Evolutionary conservation across 2,113 vertebrate genomes (phyloP), one percentile per base, ranked within the genome.

Genomic region (Cryptotis parvus): DNA sequence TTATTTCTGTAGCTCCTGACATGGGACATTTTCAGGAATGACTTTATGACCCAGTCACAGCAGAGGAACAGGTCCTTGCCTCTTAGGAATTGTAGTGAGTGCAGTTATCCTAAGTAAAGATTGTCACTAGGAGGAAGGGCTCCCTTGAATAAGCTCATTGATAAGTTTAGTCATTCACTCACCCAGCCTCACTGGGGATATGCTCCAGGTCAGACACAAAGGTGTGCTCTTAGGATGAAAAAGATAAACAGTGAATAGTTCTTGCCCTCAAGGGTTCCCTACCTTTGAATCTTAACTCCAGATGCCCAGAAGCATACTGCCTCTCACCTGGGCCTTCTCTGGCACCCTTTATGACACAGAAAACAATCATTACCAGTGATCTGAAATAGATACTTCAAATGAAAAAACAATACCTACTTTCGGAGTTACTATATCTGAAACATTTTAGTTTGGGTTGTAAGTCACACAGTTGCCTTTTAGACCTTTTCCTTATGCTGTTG

Each of bases 401-500:
- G 77, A 69, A 66, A 63, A n/a, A 14, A 31, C 29, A 49, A 3
- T 70, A 35, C 33, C 33, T 49, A 41, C 11, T 31, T 35, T 45
- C 24, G n/a, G 58, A 82, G 72, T 43, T 55, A 15, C 55, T 74
- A 86, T 26, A 20, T 74, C 70, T 72, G 66, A 55, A 37, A 6
- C 35, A 37, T 69, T 72, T 84, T 68, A 70, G 76, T 95, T 69
- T 75, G 66, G 45, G 18, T 74, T 83, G 39, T 65, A 91, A 66
- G 91, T 43, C 68, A 78, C 55, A 65, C 1, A 74, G 26, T 89
- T 91, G 35, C 43, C 61, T 90, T 91, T 90, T 31, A 58, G 65
- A 27, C 27, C 55, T 80, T 86, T 89, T 84, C 74, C 75, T 72
- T 69, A 52, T 68, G 87, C 65, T 82, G 3, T 29, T 94, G 22